These are phyloP conservation scores for Dorcus hopei DNA, from an alignment of 2,888 invertebrate species.

Conservation along the genomic window DNA sequence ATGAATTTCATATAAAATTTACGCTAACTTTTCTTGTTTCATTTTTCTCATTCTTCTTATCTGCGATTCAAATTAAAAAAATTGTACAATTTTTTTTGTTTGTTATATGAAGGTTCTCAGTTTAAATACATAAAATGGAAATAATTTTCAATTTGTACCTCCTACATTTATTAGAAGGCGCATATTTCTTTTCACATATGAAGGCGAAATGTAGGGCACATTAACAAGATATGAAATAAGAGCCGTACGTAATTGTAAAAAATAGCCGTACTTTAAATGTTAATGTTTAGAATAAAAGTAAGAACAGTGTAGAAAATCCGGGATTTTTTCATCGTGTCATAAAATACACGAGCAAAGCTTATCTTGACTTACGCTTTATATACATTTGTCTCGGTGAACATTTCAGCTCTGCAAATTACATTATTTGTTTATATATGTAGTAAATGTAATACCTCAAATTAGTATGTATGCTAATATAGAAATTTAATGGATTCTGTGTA, in stretches of 20 bases:
- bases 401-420: slow-evolving; percentile 24
- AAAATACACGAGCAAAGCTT: slow-evolving; percentile 10
- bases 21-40: no score
- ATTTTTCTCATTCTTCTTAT: no score
- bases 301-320: slow-evolving; percentile 6
- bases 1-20: no score
- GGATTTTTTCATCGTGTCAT: slow-evolving; percentile 1
- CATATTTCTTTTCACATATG: no score
- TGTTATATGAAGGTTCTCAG: no score
- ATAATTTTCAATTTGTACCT: no score
- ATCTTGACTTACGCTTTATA: slow-evolving; percentile 10
- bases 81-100: no score
- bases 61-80: no score
- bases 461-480: slow-evolving; percentile 45
- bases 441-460: slow-evolving; percentile 40
- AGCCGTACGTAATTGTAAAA: slow-evolving; percentile 5
- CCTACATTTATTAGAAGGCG: no score
- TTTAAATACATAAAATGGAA: no score
- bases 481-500: slow-evolving; percentile 44
- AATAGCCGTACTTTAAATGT: slow-evolving; percentile 7
- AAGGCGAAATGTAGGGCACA: no score
- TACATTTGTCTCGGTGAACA: slow-evolving; percentile 7
- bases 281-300: slow-evolving; percentile 12
- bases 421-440: slow-evolving; percentile 31
- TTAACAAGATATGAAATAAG: no score